These are phyloP conservation scores for Porites rus DNA, from an alignment of 92 coral and sea anemone species.

Conservation along the genomic window DNA sequence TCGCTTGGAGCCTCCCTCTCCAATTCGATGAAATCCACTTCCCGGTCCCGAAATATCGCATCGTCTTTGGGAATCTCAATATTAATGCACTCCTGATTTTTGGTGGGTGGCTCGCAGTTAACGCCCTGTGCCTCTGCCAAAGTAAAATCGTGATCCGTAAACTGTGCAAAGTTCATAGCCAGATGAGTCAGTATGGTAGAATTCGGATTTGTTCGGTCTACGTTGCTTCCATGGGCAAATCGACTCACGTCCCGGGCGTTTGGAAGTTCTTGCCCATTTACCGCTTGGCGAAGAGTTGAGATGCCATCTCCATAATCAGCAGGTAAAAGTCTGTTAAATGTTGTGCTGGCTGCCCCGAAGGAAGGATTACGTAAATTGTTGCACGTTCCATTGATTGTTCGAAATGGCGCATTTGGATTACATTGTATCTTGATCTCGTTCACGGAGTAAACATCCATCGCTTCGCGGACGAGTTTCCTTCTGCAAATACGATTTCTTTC, in stretches of 20 bases:
- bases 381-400: no score
- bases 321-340: conserved; percentile 28
- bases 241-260: conserved; percentile 28
- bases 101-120: neutral
- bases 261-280: conserved; percentile 53
- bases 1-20: no score
- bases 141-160: conserved; percentile 1
- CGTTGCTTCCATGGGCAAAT: no score
- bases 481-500: neutral
- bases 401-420: neutral
- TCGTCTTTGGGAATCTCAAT: conserved; percentile 54
- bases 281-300: neutral
- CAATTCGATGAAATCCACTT: neutral
- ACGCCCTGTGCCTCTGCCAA: no score
- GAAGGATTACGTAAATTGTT: neutral
- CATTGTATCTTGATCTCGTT: neutral
- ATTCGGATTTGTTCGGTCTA: conserved; percentile 13
- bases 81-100: conserved; percentile 47
- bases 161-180: conserved; percentile 82
- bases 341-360: neutral
- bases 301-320: no score
- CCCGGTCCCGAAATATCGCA: conserved; percentile 5
- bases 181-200: conserved; percentile 47
- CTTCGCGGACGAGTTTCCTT: neutral
- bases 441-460: neutral